These are phyloP conservation scores for Babyrousa celebensis DNA, from an alignment of 2,797 vertebrate genomes.

Conservation along the genomic window DNA sequence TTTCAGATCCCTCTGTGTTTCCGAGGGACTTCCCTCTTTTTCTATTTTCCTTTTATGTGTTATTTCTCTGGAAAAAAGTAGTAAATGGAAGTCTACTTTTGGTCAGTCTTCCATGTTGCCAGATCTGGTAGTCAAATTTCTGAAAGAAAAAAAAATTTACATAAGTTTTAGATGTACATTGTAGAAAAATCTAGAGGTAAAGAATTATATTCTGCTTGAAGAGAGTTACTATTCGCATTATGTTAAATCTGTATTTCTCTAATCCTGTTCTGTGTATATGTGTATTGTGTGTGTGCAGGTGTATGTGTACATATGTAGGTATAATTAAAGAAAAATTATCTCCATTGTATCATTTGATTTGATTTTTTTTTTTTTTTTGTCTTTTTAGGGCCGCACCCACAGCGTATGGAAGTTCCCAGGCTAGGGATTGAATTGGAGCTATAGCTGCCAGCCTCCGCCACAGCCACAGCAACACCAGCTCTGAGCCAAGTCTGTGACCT, in stretches of 20 bases:
- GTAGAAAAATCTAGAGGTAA: constrained; percentile 15
- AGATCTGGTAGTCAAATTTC: not conserved
- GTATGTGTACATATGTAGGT: not conserved
- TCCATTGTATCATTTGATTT: constrained; percentile 14
- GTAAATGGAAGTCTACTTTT: not conserved
- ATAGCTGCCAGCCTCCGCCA: no score
- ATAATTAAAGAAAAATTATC: not conserved
- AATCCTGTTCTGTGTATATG: not conserved
- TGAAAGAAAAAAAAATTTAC: not conserved
- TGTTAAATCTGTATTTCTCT: constrained; percentile 68
- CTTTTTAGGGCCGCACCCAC: no score
- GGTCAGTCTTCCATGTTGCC: not conserved
- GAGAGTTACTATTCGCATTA: not conserved
- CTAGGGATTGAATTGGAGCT: no score
- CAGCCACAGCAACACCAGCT: no score
- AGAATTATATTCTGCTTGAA: not conserved
- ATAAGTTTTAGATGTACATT: not conserved
- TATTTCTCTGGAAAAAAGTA: not conserved
- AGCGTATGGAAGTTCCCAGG: no score
- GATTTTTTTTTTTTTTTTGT: not conserved
- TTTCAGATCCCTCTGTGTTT: not conserved
- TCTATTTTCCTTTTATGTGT: not conserved
- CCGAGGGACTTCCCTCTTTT: not conserved
- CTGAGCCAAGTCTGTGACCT: no score
- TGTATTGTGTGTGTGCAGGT: not conserved